Evolutionary conservation across 2,113 vertebrate species (phyloP).

Genomic region (Varanus komodoensis): DNA sequence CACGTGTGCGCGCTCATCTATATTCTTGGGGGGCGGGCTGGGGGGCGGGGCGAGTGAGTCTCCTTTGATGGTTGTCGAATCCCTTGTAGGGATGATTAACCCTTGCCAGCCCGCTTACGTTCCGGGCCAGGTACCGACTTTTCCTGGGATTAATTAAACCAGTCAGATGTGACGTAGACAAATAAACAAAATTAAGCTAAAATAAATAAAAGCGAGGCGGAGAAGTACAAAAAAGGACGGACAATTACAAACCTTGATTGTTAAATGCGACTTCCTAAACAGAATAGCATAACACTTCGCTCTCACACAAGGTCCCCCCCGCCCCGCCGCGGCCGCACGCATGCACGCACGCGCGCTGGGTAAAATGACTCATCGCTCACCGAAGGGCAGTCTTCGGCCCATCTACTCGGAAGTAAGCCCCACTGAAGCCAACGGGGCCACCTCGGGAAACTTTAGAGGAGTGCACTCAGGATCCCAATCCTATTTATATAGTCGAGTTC

Average conservation of each 20-base stretch:
- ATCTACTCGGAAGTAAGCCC: background rate
- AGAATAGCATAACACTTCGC: background rate
- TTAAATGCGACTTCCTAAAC: background rate
- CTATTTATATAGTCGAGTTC: no score
- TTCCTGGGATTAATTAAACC: constrained; percentile 33
- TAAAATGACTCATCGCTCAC: background rate
- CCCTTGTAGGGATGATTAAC: background rate
- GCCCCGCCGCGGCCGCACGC: background rate
- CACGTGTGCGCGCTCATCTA: background rate
- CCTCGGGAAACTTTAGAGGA: background rate
- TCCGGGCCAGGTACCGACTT: background rate
- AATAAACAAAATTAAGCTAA: background rate
- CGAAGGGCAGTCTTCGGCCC: background rate
- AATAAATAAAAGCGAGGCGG: background rate
- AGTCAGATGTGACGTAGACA: background rate
- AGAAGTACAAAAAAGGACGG: background rate
- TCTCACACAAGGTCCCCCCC: background rate
- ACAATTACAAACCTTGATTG: background rate
- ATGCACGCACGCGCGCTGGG: no score
- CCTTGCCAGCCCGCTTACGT: background rate
- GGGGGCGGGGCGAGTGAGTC: background rate
- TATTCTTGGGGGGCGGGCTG: background rate
- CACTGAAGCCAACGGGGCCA: no score
- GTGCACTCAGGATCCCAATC: background rate
- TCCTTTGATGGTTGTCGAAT: background rate